A percentile compares a stretch with the other conserved stretches of the same genome.
Evolutionary conservation across 2,888 invertebrate species (phyloP).

Genomic region (Eupithecia dodoneata): DNA sequence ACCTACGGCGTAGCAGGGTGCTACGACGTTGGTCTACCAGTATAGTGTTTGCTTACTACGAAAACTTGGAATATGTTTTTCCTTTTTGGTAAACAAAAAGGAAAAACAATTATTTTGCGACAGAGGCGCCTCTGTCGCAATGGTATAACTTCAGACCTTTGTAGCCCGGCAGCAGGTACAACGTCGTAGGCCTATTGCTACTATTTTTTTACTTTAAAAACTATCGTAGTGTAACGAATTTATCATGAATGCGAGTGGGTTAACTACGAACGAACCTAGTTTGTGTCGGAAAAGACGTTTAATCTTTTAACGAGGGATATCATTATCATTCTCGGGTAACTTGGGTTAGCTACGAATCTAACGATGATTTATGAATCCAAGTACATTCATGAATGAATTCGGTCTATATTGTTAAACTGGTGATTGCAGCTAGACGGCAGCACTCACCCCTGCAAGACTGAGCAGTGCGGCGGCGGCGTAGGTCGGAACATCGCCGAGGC

Average conservation of each 20-base stretch:
- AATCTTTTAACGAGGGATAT: not conserved
- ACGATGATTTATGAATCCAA: too few species aligned
- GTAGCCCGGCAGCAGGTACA: not conserved
- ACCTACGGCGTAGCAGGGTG: slow-evolving; percentile 2
- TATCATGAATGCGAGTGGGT: not conserved
- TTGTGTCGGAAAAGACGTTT: not conserved
- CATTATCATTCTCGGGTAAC: not conserved
- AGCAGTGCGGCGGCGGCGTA: slow-evolving; percentile 93
- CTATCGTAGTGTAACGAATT: not conserved
- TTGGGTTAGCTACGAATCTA: too few species aligned
- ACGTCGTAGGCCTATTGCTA: not conserved
- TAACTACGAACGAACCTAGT: not conserved
- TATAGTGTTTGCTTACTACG: not conserved
- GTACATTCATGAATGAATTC: not conserved
- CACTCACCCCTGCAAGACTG: slow-evolving; percentile 87
- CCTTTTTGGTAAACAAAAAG: too few species aligned
- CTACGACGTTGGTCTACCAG: not conserved
- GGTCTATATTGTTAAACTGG: not conserved
- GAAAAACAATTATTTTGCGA: too few species aligned
- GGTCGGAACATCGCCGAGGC: slow-evolving; percentile 96
- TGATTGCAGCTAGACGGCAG: slow-evolving; percentile 89
- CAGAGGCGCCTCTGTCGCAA: too few species aligned
- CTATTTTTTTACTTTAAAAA: not conserved
- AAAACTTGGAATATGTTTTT: not conserved
- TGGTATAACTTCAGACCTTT: not conserved